Evolutionary conservation across 2,888 invertebrate genomes (phyloP).

Genomic region (Helicoverpa assulta): DNA sequence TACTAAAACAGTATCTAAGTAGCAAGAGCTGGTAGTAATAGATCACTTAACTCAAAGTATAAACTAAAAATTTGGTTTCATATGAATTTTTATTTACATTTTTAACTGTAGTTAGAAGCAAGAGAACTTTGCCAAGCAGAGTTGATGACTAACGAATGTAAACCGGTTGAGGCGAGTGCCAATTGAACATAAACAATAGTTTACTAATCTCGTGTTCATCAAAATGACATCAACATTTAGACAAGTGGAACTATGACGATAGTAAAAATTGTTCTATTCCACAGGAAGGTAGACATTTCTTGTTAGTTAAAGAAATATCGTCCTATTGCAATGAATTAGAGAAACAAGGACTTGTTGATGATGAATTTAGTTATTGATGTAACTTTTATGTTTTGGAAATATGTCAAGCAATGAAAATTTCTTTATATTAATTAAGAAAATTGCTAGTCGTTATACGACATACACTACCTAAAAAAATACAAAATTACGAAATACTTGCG

Average conservation of each 20-base stretch:
- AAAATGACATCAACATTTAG: slow-evolving; percentile 20
- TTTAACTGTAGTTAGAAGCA: slow-evolving; percentile 15
- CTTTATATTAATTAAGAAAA: slow-evolving; percentile 31
- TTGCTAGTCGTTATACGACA: slow-evolving; percentile 33
- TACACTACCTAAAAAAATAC: slow-evolving; percentile 39
- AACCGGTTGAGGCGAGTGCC: slow-evolving; percentile 2
- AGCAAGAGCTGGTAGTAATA: slow-evolving; percentile 3
- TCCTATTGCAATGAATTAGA: neutral
- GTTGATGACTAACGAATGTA: slow-evolving; percentile 1
- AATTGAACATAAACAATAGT: slow-evolving; percentile 13
- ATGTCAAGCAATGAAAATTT: slow-evolving; percentile 8
- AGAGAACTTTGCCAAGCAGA: slow-evolving; percentile 6
- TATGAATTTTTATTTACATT: slow-evolving; percentile 36
- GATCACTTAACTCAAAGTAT: slow-evolving; percentile 12
- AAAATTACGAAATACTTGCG: slow-evolving; percentile 50
- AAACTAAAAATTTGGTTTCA: slow-evolving; percentile 30
- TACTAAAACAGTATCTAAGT: slow-evolving; percentile 11
- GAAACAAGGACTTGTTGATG: slow-evolving; percentile 1
- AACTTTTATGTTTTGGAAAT: slow-evolving; percentile 9
- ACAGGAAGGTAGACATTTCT: neutral
- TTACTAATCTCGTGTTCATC: slow-evolving; percentile 37
- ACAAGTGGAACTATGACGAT: slow-evolving; percentile 13
- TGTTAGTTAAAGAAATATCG: neutral
- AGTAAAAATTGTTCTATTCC: too few species aligned
- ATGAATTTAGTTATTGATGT: neutral